Evolutionary conservation across 2,113 vertebrate species (phyloP), one percentile per base, ranked within the genome.

Genomic region (Hymenochirus boettgeri): DNA sequence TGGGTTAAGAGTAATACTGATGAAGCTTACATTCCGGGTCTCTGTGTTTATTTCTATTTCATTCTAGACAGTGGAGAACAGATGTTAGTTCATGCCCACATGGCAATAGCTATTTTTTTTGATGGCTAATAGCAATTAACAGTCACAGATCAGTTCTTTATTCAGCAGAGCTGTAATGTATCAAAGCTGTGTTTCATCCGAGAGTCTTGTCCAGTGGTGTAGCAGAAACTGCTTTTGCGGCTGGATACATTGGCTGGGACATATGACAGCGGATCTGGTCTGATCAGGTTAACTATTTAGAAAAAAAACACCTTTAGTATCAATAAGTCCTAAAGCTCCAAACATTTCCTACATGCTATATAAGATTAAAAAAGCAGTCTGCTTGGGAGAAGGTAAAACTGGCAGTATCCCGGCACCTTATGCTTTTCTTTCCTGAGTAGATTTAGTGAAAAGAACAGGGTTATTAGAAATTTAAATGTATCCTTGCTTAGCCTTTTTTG

Each of bases 101-200:
- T 50, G 27, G 55, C 55, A 58, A 37, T 51, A 59, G 55, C 29
- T n/a, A 59, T 48, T 72, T 69, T 24, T 71, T 74, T 55, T 69
- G 53, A 71, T 76, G 63, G 70, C 66, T 69, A 47, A 57, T 76
- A 72, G 72, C 73, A 80, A 72, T 63, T 69, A 37, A 27, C 74
- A 57, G 18, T 42, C 46, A 19, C 72, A 79, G 70, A 73, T 74
- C 19, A 78, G 73, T 8, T 73, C 62, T 72, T 76, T 74, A 73
- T 29, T 61, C 62, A 29, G 47, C 51, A 22, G 60, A 67, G 35
- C 37, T 63, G 54, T 72, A 47, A 48, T 60, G 11, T 19, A 69
- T 89, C 80, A 90, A 74, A 90, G 87, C 1, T 89, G 88, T 18
- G 89, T 90, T 74, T 90, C 88, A 57, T 90, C 89, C 80, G 79